A percentile compares a stretch with the other conserved stretches of the same genome.
Evolutionary conservation across 2,113 vertebrate genomes (phyloP).

Genomic region (Hystrix cristata): DNA sequence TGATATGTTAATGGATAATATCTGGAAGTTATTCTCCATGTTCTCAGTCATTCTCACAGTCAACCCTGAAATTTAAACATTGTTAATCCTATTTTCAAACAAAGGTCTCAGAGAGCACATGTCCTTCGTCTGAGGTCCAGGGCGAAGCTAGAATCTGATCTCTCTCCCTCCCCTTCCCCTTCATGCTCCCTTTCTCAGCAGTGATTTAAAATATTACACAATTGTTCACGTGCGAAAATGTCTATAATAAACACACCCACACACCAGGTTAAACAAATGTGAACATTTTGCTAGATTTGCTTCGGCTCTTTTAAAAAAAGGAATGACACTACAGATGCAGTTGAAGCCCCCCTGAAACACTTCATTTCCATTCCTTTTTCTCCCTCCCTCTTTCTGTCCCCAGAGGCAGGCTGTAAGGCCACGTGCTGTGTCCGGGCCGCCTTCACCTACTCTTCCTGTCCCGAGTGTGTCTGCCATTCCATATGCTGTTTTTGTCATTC

Average conservation of each 20-base stretch:
- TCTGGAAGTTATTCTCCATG: not conserved
- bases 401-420: not conserved
- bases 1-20: too few relatives aligned
- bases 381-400: not conserved
- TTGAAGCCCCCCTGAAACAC: not conserved
- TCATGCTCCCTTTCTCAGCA: not conserved
- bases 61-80: not conserved
- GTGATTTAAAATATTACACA: not conserved
- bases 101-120: not conserved
- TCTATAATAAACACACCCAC: not conserved
- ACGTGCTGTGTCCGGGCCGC: not conserved
- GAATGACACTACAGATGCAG: not conserved
- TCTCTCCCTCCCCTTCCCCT: not conserved
- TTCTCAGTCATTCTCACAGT: not conserved
- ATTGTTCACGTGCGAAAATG: not conserved
- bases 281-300: conserved; percentile 19
- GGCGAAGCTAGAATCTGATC: not conserved
- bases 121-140: not conserved
- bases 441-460: not conserved
- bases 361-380: not conserved
- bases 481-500: not conserved
- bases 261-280: not conserved
- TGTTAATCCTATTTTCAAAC: conserved; percentile 11
- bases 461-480: not conserved
- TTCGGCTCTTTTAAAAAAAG: not conserved